Base-by-base conservation (phyloP, 2,797 vertebrate genomes). In the Podargus strigoides region DNA sequence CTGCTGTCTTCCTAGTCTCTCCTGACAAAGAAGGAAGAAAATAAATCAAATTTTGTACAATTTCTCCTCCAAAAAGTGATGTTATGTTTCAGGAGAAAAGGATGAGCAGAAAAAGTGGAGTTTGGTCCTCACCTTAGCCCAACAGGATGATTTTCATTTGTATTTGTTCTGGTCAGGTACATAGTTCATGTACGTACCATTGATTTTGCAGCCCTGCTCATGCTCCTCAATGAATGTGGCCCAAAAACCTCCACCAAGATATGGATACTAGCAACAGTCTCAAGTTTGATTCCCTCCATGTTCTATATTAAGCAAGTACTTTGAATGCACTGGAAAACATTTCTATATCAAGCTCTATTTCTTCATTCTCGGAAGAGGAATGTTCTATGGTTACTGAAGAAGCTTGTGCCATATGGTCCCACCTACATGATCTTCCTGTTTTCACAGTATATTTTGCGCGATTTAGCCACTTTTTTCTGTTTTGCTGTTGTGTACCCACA, bases 361-460 rank as follows among this genome's bases (percentile, higher is more conserved):
- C 79, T 86, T 87, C 63, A 46, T 90, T 91, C 77, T 85, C 21
- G 12, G 59, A 78, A 89, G 59, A 76, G 44, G 36, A 73, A 69
- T 39, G 37, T 93, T 93, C 67, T 76, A 26, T 34, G 84, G 83
- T 86, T 88, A 67, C 67, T 70, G 60, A 69, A 81, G 83, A 81
- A 93, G 18, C 52, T 90, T 73, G 41, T 49, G 56, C 90, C 96
- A 95, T 94, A 95, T 95, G 95, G 90, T 94, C 30, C 88, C 95
- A 95, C 96, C 95, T 95, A 96, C 93, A 27, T 27, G 41, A 56
- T 94, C 92, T 96, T 95, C 90, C 92, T 93, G 93, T 95, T 96
- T 96, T 95, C 95, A 95, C 94, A 96, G 94, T 96, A 87, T 96
- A 86, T 93, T 94, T 96, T 95, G 92, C 92, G 1, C 94, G 89